These are phyloP conservation scores for Rhabdophis nuchalis DNA, from an alignment of 2,797 vertebrate species.

Conservation along the genomic window DNA sequence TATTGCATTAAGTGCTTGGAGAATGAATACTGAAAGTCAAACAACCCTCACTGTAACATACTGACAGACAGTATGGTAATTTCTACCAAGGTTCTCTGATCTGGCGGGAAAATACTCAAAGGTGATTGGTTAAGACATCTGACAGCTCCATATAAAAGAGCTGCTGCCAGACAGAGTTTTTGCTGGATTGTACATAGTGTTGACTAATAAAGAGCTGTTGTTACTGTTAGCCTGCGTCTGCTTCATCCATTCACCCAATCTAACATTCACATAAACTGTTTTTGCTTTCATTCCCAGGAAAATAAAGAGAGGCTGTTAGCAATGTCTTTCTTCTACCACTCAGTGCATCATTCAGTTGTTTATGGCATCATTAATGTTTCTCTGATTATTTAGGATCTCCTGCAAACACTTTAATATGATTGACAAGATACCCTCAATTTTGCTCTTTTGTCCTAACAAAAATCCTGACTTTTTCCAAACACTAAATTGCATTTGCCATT, in stretches of 20 bases:
- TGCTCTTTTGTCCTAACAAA: not conserved
- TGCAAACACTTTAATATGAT: not conserved
- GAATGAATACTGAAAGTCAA: not conserved
- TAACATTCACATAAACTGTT: not conserved
- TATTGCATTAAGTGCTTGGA: not conserved
- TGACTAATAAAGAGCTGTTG: no score
- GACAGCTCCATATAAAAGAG: no score
- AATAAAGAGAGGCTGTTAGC: not conserved
- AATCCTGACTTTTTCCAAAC: not conserved
- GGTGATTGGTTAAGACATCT: no score
- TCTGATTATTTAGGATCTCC: not conserved
- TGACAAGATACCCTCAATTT: not conserved
- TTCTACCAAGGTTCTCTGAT: no score
- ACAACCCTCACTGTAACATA: no score
- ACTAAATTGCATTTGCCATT: not conserved
- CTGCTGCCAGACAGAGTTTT: no score
- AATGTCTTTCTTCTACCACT: not conserved
- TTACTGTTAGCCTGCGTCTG: no score
- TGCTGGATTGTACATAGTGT: no score
- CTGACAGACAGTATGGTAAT: no score
- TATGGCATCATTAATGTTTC: not conserved
- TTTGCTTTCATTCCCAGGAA: not conserved
- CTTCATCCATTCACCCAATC: no score
- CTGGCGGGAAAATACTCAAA: no score
- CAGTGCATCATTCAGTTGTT: not conserved